Conservation (phyloP, 2,113 vertebrate species). For the Catagonus wagneri region DNA sequence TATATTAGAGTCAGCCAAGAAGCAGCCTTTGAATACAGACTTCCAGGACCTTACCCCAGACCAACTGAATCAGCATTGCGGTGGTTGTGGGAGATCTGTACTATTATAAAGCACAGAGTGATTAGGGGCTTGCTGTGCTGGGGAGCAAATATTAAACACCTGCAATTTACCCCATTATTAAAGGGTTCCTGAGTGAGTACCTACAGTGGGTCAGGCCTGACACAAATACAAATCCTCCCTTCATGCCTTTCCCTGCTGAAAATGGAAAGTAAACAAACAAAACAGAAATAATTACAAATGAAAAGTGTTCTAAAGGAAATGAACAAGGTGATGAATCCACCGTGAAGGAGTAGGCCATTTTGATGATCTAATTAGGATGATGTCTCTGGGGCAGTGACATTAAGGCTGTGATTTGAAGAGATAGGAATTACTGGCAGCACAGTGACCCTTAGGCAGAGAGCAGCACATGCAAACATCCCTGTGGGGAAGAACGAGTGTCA, state of each 20-base stretch:
- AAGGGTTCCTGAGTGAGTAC: not conserved
- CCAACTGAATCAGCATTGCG: not conserved
- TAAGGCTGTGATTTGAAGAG: not conserved
- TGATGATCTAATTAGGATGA: not conserved
- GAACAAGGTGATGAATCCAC: not conserved
- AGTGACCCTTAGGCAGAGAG: not conserved
- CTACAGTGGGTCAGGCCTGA: not conserved
- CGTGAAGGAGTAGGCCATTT: not conserved
- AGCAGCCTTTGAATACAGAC: not conserved
- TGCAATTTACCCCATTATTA: not conserved
- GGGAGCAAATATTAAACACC: constrained; percentile 25
- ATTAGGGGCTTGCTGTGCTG: not conserved
- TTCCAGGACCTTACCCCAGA: not conserved
- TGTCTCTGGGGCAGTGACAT: not conserved
- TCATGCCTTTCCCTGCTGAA: not conserved
- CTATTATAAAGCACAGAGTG: not conserved
- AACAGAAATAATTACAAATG: not conserved
- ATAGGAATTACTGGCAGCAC: not conserved
- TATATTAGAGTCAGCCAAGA: not conserved
- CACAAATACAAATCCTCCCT: not conserved
- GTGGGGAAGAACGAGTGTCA: not conserved
- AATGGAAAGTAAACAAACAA: not conserved
- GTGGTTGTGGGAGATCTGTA: not conserved
- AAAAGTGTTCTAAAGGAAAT: not conserved
- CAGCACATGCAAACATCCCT: not conserved